Evolutionary conservation across 2,797 vertebrate genomes (phyloP).

Genomic region (Macrochelys suwanniensis): DNA sequence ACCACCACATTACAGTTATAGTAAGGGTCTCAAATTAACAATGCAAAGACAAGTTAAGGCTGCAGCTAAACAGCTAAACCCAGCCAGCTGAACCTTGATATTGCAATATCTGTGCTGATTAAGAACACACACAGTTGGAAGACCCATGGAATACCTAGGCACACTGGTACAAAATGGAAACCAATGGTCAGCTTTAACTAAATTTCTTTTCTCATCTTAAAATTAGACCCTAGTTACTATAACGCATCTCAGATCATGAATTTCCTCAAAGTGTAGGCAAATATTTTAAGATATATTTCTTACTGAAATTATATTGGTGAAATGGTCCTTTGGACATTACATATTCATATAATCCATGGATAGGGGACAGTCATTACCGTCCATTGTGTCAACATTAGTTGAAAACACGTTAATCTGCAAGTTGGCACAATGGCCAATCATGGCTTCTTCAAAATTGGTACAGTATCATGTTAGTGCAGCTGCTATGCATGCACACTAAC

Average conservation of each 20-base stretch:
- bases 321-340: neutral
- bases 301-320: neutral
- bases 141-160: conserved; percentile 2
- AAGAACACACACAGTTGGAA: neutral
- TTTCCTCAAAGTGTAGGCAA: neutral
- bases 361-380: neutral
- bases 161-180: neutral
- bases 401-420: neutral
- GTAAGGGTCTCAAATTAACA: conserved; percentile 12
- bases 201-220: neutral
- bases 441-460: neutral
- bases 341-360: conserved; percentile 51
- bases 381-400: conserved; percentile 35
- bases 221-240: accelerated
- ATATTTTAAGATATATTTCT: neutral
- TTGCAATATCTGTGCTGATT: neutral
- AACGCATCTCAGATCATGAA: neutral
- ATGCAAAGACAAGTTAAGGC: conserved; percentile 18
- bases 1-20: neutral
- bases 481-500: neutral
- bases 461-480: neutral
- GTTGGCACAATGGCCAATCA: conserved; percentile 46
- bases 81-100: neutral
- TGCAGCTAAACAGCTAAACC: neutral
- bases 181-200: accelerated